Conservation (phyloP, 2,113 vertebrate genomes). For the Clarias magur region DNA sequence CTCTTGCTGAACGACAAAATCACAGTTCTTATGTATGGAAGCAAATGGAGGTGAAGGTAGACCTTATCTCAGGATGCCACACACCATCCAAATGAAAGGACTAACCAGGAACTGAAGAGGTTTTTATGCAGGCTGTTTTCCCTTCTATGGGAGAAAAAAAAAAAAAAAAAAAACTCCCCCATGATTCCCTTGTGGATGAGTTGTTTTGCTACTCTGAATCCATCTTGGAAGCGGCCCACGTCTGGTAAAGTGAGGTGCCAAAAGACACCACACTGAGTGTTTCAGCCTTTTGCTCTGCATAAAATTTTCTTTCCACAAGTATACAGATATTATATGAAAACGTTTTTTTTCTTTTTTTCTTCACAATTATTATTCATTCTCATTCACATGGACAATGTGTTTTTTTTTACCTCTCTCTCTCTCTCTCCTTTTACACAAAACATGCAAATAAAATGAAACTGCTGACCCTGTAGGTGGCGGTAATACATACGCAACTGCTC, state of each 20-base stretch:
- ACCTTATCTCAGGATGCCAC: neutral
- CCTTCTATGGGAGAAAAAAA: neutral
- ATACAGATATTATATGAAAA: neutral
- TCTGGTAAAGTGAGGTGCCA: neutral
- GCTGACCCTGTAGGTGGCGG: neutral
- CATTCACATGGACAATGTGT: neutral
- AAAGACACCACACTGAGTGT: neutral
- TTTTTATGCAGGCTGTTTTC: neutral
- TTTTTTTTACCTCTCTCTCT: neutral
- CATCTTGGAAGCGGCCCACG: neutral
- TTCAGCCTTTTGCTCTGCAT: neutral
- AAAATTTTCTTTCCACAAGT: neutral
- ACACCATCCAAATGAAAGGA: neutral
- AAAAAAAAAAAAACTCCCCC: no score
- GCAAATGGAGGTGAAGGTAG: neutral
- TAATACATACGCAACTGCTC: neutral
- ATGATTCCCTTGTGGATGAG: neutral
- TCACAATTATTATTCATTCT: neutral
- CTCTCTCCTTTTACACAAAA: neutral
- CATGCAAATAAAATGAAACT: neutral
- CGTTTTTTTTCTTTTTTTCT: accelerated
- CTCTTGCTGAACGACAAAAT: neutral
- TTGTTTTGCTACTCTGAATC: neutral
- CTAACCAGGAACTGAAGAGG: neutral
- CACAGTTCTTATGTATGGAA: neutral